phyloP scores from a whole-genome alignment of 2,888 invertebrate genomes.

The Drosophila fulvimacula region DNA sequence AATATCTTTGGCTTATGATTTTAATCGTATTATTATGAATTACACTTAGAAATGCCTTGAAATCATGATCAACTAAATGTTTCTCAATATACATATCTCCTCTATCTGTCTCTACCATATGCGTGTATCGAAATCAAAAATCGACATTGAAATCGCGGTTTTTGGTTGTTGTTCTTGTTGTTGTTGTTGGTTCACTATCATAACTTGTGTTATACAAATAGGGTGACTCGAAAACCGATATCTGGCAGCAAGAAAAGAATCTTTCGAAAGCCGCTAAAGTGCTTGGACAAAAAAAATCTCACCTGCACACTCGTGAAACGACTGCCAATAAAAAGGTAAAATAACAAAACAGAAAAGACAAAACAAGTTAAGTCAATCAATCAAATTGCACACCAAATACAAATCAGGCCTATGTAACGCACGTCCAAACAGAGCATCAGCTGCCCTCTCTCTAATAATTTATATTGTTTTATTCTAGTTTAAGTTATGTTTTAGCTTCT shows the following conservation, averaged over 20 bases:
- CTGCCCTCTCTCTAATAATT: slow-evolving; percentile 19
- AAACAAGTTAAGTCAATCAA: not conserved
- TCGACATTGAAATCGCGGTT: slow-evolving; percentile 18
- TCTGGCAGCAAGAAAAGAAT: slow-evolving; percentile 86
- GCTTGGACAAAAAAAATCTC: slow-evolving; percentile 86
- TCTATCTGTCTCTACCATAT: slow-evolving; percentile 20
- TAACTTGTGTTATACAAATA: slow-evolving; percentile 72
- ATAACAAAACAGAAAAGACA: slow-evolving; percentile 24
- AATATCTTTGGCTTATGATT: slow-evolving; percentile 35
- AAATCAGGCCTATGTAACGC: slow-evolving; percentile 43
- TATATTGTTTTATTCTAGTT: slow-evolving; percentile 20
- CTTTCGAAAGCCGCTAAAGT: slow-evolving; percentile 86
- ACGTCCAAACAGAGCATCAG: slow-evolving; percentile 23
- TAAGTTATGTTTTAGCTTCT: slow-evolving; percentile 42
- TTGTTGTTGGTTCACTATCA: slow-evolving; percentile 44
- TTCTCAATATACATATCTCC: slow-evolving; percentile 37
- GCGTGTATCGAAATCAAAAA: slow-evolving; percentile 17
- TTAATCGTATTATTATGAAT: slow-evolving; percentile 20
- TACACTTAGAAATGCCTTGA: slow-evolving; percentile 25
- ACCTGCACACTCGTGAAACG: slow-evolving; percentile 85
- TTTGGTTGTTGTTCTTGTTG: slow-evolving; percentile 25
- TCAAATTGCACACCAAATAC: slow-evolving; percentile 38
- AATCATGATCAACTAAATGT: slow-evolving; percentile 55
- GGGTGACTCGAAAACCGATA: slow-evolving; percentile 85
- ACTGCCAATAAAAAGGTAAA: slow-evolving; percentile 85